A percentile compares a stretch with the other conserved stretches of the same genome.
phyloP scores from a whole-genome alignment of 2,113 vertebrate species.

The Gallinago paraguaiae region DNA sequence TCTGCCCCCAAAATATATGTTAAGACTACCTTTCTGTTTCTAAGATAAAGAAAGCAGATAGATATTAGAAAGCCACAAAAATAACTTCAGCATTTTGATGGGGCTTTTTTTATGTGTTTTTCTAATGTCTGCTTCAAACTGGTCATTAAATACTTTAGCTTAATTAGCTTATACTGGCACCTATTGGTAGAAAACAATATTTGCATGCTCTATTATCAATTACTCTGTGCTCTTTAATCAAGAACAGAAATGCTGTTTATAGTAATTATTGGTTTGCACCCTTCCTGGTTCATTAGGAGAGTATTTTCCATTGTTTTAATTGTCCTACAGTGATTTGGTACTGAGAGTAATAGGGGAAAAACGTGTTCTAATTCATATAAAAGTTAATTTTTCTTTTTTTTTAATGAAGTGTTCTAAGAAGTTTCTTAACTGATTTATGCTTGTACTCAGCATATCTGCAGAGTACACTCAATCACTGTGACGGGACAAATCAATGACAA shows the following conservation, averaged over 20 bases:
- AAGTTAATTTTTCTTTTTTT: background rate
- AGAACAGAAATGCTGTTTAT: background rate
- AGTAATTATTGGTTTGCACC: background rate
- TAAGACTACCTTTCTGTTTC: background rate
- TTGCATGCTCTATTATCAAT: background rate
- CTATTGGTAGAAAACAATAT: conserved; percentile 58
- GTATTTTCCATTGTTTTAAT: background rate
- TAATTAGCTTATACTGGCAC: conserved; percentile 71
- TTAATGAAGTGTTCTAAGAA: background rate
- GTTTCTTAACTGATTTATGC: background rate
- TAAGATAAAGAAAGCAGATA: background rate
- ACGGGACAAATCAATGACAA: background rate
- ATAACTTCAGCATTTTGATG: background rate
- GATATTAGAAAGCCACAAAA: background rate
- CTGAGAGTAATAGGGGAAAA: background rate
- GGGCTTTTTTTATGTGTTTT: background rate
- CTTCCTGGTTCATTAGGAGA: background rate
- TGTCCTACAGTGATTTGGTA: background rate
- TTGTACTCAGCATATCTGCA: background rate
- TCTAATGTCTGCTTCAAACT: background rate
- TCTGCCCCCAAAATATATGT: background rate
- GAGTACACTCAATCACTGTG: background rate
- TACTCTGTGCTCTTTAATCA: background rate
- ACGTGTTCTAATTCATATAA: background rate
- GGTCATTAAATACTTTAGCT: background rate